These are phyloP conservation scores for Mormyrops boulengeri DNA, from an alignment of 2,797 vertebrate species.

Conservation along the genomic window DNA sequence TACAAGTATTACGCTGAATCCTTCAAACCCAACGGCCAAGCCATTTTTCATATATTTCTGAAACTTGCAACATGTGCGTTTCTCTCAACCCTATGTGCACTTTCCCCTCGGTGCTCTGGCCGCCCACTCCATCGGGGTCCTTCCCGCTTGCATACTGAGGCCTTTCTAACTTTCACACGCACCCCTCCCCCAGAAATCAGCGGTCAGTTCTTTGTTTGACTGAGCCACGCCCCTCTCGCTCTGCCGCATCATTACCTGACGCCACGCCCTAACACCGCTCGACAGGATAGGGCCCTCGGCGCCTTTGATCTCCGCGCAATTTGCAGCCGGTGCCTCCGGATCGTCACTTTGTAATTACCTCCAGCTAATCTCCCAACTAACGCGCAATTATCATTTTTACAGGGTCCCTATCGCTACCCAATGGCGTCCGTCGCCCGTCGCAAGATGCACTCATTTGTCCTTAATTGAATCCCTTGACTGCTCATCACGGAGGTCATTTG, in stretches of 20 bases:
- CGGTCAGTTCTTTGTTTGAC: not conserved
- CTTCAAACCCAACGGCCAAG: not conserved
- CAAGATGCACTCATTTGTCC: constrained; percentile 46
- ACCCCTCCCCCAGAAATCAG: not conserved
- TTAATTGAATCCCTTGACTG: constrained; percentile 48
- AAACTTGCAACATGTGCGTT: not conserved
- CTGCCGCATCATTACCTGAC: not conserved
- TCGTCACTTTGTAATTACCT: constrained; percentile 44
- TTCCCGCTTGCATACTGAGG: not conserved
- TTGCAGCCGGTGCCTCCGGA: constrained; percentile 29
- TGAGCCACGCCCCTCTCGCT: not conserved
- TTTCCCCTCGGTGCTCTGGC: not conserved
- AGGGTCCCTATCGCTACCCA: constrained; percentile 46
- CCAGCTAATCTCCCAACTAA: constrained; percentile 50
- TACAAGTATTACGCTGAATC: not conserved
- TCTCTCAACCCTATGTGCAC: not conserved
- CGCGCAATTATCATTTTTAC: constrained; percentile 52
- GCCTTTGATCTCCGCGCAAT: not conserved
- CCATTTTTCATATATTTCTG: not conserved
- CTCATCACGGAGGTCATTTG: constrained; percentile 45
- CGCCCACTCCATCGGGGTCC: not conserved
- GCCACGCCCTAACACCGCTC: not conserved
- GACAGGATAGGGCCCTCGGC: not conserved
- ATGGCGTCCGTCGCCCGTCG: constrained; percentile 43
- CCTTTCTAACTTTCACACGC: not conserved